Base-by-base conservation (phyloP, 1,140 invertebrate genomes). In the Diachasmimorpha longicaudata region DNA sequence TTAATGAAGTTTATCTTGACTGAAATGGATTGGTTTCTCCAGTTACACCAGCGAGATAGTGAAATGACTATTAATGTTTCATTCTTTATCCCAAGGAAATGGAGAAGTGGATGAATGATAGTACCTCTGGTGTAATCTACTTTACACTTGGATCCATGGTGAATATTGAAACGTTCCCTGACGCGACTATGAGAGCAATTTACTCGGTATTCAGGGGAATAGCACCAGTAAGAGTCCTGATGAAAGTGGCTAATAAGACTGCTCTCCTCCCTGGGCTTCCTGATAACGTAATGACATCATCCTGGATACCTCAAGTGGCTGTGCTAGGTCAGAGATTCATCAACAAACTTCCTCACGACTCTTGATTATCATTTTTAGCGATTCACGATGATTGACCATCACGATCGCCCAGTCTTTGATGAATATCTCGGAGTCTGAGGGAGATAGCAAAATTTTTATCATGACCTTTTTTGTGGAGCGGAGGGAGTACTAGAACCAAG, bases 131-230 rank as follows among this genome's bases (percentile, higher is more conserved):
- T 0, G 91, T 94, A 1, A 90, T 95, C 39, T 93, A 92, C 74
- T 93, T 95, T 78, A 93, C 92, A 77, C 91, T 95, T 79, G 94
- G 94, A 19, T 93, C 93, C 4, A 91, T 92, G 84, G 85, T 94
- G 23, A 91, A 90, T 72, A 90, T 91, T 72, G 90, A 92, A 23
- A 89, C 90, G 0, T 89, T 95, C 80, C 89, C 93, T 0, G 81
- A 89, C 6, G 87, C 91, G 4, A 90, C 91, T 76, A 77, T 92
- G 0, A 81, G 92, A 80, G 90, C 86, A 6, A 90, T 95, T 68
- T 81, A 94, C 11, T 89, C 88, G 16, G 91, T 90, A 1, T 93
- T 94, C 76, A 82, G 89, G 3, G 85, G 85, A 11, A 79, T 94
- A 0, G 80, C 82, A 0, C 84, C 84, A 0, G 70, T 83, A 9